Conservation (phyloP, 2,797 vertebrate species). For the Amphiprion clarkii region DNA sequence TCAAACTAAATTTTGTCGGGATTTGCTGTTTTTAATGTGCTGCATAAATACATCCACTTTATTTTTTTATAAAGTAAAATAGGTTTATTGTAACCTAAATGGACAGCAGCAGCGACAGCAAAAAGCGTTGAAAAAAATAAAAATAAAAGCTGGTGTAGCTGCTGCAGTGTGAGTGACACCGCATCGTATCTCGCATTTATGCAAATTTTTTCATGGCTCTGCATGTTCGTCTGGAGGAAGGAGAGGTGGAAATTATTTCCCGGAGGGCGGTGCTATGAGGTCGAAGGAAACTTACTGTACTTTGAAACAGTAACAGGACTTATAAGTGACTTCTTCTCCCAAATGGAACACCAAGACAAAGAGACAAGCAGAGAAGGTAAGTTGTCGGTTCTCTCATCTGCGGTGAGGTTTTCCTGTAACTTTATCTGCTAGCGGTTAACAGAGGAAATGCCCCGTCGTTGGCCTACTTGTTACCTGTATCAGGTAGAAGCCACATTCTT, state of each 20-base stretch:
- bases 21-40: too few relatives aligned
- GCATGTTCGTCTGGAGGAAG: constrained; percentile 18
- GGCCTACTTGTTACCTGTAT: constrained; percentile 36
- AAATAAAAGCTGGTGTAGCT: neutral
- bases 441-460: neutral
- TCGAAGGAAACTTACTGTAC: constrained; percentile 43
- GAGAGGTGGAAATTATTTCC: constrained; percentile 18
- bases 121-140: too few relatives aligned
- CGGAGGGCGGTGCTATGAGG: constrained; percentile 63
- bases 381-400: neutral
- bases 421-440: neutral
- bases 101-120: too few relatives aligned
- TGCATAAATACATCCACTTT: neutral
- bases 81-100: too few relatives aligned
- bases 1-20: too few relatives aligned
- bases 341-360: constrained; percentile 8
- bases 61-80: too few relatives aligned
- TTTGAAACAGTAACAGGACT: constrained; percentile 1
- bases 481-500: constrained; percentile 12
- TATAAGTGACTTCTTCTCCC: neutral
- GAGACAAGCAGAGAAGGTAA: constrained; percentile 36
- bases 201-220: constrained; percentile 53
- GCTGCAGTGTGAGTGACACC: constrained; percentile 5
- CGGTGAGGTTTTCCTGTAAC: neutral
- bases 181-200: constrained; percentile 50